These are phyloP conservation scores for Trypoxylus dichotomus DNA, from an alignment of 1,140 invertebrate genomes.

Conservation along the genomic window DNA sequence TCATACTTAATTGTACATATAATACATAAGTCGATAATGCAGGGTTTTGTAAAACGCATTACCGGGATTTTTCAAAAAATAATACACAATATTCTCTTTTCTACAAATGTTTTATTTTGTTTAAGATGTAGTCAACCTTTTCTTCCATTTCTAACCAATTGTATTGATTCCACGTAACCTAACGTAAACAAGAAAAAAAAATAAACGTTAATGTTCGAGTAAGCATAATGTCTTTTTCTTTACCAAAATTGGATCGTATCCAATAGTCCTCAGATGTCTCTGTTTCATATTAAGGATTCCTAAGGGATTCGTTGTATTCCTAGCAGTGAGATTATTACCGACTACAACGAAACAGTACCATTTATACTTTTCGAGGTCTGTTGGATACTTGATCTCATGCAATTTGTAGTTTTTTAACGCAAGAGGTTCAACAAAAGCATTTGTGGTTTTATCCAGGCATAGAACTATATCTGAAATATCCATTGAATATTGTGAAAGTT, in stretches of 20 bases:
- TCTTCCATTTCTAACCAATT: conserved; percentile 44
- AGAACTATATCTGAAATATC: conserved; percentile 58
- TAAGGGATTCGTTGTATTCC: conserved; percentile 47
- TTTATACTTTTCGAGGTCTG: conserved; percentile 49
- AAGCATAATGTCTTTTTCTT: conserved; percentile 44
- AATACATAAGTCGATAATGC: no score
- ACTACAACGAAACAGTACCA: conserved; percentile 57
- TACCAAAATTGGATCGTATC: conserved; percentile 62
- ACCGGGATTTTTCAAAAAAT: neutral
- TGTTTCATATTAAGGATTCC: conserved; percentile 57
- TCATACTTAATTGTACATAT: no score
- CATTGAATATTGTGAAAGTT: neutral
- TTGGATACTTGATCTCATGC: conserved; percentile 54
- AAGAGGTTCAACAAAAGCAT: conserved; percentile 51
- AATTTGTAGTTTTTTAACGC: conserved; percentile 49
- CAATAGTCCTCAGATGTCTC: conserved; percentile 59
- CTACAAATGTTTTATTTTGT: conserved; percentile 42
- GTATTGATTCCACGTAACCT: conserved; percentile 55
- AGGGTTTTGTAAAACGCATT: no score
- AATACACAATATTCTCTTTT: neutral
- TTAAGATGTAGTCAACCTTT: conserved; percentile 50
- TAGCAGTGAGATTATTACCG: conserved; percentile 52
- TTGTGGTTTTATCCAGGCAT: conserved; percentile 54
- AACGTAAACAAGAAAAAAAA: conserved; percentile 29
- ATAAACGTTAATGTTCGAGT: neutral